Conservation (phyloP, 2,113 vertebrate species). For the Urocolius indicus region DNA sequence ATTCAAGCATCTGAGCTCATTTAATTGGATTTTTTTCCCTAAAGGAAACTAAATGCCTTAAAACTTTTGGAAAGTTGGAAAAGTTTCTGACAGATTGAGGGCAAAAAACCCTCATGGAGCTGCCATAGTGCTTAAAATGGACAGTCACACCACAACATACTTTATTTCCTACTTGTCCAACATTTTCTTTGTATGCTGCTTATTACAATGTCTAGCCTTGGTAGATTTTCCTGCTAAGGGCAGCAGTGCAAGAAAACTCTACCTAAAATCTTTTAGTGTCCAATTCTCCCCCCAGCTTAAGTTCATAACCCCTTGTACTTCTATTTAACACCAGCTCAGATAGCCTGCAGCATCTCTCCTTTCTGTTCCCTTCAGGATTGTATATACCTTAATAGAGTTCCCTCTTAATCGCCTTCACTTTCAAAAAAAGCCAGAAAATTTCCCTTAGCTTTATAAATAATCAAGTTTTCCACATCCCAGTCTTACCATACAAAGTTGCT, state of each 20-base stretch:
- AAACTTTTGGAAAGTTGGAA: slow-evolving; percentile 7
- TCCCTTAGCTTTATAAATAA: slow-evolving; percentile 67
- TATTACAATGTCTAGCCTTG: slow-evolving; percentile 68
- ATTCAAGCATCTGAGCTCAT: not conserved
- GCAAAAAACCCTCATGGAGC: slow-evolving; percentile 2
- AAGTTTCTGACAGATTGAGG: slow-evolving; percentile 8
- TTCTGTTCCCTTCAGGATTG: slow-evolving; percentile 77
- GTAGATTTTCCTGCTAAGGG: slow-evolving; percentile 72
- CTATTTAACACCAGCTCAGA: slow-evolving; percentile 80
- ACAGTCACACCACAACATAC: not conserved
- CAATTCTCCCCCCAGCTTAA: slow-evolving; percentile 71
- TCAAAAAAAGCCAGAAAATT: slow-evolving; percentile 65
- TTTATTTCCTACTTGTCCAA: slow-evolving; percentile 20
- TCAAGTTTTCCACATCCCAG: slow-evolving; percentile 46
- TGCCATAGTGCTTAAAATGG: slow-evolving; percentile 49
- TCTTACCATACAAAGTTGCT: slow-evolving; percentile 43
- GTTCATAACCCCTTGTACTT: slow-evolving; percentile 82
- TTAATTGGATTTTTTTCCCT: not conserved
- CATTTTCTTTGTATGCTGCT: slow-evolving; percentile 65
- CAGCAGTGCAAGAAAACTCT: slow-evolving; percentile 71
- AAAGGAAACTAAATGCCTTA: not conserved
- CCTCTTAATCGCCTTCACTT: slow-evolving; percentile 65
- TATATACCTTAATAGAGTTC: slow-evolving; percentile 72
- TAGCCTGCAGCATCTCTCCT: slow-evolving; percentile 83
- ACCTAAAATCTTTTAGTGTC: slow-evolving; percentile 74